Evolutionary conservation across 2,888 invertebrate genomes (phyloP).

Genomic region (Macroteleia sp.): DNA sequence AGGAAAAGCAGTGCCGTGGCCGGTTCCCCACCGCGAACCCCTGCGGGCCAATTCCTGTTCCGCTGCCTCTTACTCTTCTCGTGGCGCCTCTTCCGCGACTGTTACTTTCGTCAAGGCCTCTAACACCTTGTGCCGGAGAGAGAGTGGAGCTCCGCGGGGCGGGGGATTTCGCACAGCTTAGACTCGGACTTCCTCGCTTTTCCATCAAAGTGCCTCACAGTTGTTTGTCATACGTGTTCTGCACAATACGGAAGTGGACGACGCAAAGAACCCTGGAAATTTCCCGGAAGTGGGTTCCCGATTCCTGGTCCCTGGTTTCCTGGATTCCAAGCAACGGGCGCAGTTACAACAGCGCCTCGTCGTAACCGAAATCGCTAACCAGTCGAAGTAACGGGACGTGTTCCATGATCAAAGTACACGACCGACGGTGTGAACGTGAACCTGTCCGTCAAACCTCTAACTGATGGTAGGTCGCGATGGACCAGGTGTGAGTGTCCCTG

Average conservation of each 20-base stretch:
- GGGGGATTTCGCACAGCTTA: slow-evolving; percentile 12
- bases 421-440: too few relatives aligned
- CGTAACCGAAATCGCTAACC: too few relatives aligned
- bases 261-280: neutral
- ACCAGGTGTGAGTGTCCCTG: too few relatives aligned
- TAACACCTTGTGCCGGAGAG: slow-evolving; percentile 33
- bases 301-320: too few relatives aligned
- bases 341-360: too few relatives aligned
- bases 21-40: too few relatives aligned
- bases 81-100: slow-evolving; percentile 47
- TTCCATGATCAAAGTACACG: too few relatives aligned
- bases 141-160: slow-evolving; percentile 22
- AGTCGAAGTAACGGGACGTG: too few relatives aligned
- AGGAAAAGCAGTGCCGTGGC: slow-evolving; percentile 15
- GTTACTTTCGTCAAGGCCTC: slow-evolving; percentile 55
- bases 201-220: slow-evolving; percentile 35
- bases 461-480: too few relatives aligned
- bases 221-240: slow-evolving; percentile 28
- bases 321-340: too few relatives aligned
- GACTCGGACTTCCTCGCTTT: slow-evolving; percentile 30
- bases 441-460: too few relatives aligned
- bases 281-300: neutral
- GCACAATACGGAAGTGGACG: slow-evolving; percentile 21
- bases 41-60: too few relatives aligned
- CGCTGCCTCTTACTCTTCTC: slow-evolving; percentile 15